Conservation (phyloP, 2,113 vertebrate species). For the Cochlearius cochlearius region DNA sequence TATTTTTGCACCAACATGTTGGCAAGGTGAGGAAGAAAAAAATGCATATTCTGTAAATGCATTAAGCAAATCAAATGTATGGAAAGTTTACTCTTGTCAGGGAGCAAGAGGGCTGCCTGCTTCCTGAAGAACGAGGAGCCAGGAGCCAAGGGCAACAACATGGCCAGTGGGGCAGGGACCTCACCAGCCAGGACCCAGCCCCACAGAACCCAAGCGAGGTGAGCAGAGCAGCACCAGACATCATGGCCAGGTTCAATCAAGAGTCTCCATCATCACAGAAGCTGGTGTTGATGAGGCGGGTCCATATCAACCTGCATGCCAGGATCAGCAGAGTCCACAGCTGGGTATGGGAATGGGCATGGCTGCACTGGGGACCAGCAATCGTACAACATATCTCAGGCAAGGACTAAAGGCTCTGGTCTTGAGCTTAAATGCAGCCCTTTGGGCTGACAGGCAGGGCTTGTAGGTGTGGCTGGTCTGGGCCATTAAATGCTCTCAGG, state of each 20-base stretch:
- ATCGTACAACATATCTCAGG: neutral
- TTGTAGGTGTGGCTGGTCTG: neutral
- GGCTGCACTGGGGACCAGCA: neutral
- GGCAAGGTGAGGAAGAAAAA: neutral
- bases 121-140: fast-evolving
- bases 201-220: fast-evolving
- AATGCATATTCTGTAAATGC: neutral
- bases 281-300: neutral
- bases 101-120: neutral
- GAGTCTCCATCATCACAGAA: neutral
- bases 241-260: fast-evolving
- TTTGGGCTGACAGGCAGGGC: neutral
- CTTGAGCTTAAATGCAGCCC: neutral
- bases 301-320: too few species aligned
- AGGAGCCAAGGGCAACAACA: neutral
- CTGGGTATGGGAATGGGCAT: neutral
- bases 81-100: neutral
- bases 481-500: neutral
- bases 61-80: neutral
- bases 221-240: neutral
- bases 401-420: neutral
- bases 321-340: neutral
- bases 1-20: neutral
- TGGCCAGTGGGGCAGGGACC: neutral
- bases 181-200: neutral